A percentile compares a stretch with the other conserved stretches of the same genome.
Evolutionary conservation across 2,113 vertebrate genomes (phyloP).

Genomic region (Campylorhamphus procurvoides): DNA sequence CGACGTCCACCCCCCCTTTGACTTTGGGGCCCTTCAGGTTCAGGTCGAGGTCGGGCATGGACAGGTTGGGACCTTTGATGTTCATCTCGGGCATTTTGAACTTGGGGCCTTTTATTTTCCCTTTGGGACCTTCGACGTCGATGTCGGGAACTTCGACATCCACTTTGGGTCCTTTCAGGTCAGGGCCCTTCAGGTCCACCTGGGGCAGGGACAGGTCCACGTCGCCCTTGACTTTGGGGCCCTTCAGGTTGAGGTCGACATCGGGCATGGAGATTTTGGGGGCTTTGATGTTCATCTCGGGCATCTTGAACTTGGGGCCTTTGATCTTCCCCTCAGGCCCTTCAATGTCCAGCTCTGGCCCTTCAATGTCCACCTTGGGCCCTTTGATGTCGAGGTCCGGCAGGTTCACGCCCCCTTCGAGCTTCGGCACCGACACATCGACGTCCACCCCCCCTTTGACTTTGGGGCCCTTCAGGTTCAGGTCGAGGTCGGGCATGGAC

Average conservation of each 20-base stretch:
- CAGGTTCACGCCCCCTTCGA: neutral
- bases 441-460: neutral
- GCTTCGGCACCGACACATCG: accelerated
- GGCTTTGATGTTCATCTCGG: conserved; percentile 28
- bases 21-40: conserved; percentile 61
- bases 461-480: neutral
- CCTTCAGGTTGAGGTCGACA: neutral
- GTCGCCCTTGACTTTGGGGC: neutral
- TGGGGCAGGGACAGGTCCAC: accelerated
- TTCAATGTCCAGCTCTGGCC: neutral
- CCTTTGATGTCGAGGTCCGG: accelerated
- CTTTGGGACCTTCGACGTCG: neutral
- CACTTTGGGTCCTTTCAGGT: neutral
- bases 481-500: neutral
- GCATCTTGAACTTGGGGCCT: conserved; percentile 72
- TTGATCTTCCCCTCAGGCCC: conserved; percentile 69
- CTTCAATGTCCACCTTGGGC: conserved; percentile 1
- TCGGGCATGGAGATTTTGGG: neutral
- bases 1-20: conserved; percentile 40
- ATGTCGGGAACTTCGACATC: neutral
- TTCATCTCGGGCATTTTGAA: conserved; percentile 25
- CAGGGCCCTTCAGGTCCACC: neutral
- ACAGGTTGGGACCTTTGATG: conserved; percentile 58
- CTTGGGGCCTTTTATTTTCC: neutral
- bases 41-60: conserved; percentile 45